phyloP scores from a whole-genome alignment of 2,797 vertebrate species.

The Microchirus variegatus region DNA sequence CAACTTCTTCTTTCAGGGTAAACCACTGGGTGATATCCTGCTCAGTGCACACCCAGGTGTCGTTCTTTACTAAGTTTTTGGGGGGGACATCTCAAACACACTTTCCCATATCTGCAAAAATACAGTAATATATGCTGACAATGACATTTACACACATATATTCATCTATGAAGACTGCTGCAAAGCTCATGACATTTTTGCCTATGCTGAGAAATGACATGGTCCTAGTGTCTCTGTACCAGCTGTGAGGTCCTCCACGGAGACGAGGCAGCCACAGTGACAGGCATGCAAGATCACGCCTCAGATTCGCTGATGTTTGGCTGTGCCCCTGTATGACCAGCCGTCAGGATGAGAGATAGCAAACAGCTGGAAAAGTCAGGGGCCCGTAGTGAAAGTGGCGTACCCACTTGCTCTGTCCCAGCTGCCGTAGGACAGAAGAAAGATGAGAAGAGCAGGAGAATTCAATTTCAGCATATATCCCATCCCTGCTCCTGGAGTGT shows the following conservation, averaged over 20 bases:
- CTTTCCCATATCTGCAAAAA: no score
- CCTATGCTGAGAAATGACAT: slow-evolving; percentile 30
- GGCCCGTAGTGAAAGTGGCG: slow-evolving; percentile 66
- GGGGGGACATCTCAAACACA: no score
- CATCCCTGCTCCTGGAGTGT: slow-evolving; percentile 33
- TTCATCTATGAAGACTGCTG: neutral
- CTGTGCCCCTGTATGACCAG: slow-evolving; percentile 54
- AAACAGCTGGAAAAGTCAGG: slow-evolving; percentile 78
- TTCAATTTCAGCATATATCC: slow-evolving; percentile 29
- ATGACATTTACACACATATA: neutral
- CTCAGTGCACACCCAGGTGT: no score
- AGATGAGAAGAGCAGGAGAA: slow-evolving; percentile 23
- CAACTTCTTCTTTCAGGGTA: no score
- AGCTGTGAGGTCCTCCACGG: slow-evolving; percentile 46
- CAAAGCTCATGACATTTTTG: slow-evolving; percentile 17
- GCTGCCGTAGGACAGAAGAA: slow-evolving; percentile 72
- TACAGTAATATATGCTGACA: neutral
- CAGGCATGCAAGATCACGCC: slow-evolving; percentile 51
- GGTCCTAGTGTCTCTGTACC: slow-evolving; percentile 28
- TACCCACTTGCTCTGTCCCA: slow-evolving; percentile 61
- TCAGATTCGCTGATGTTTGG: slow-evolving; percentile 37
- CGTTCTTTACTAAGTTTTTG: no score
- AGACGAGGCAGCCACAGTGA: slow-evolving; percentile 33
- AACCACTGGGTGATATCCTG: no score
- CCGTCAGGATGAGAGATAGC: slow-evolving; percentile 80